Evolutionary conservation across 2,113 vertebrate genomes (phyloP), one percentile per base, ranked within the genome.

Genomic region (Rhabdomys dilectus): DNA sequence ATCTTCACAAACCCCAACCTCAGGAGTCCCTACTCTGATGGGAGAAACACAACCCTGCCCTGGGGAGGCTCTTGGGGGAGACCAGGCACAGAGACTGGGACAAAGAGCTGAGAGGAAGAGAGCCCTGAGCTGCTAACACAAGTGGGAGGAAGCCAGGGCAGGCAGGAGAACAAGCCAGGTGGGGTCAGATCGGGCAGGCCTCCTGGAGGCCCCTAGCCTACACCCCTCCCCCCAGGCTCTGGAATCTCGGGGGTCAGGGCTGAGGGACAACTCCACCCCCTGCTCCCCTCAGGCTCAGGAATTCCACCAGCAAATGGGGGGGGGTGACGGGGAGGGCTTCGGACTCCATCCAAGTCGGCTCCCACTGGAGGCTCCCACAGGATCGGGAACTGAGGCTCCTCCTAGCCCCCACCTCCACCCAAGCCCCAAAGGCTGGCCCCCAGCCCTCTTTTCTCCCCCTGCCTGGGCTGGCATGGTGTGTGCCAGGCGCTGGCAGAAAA

Each of bases 401-500:
- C 85, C 72, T 93, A 0, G 1, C 66, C 53, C 91, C 87, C n/a
- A 66, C 77, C 93, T 76, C 80, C 89, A 78, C 94, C 96, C 95
- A 94, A 91, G 85, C 85, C 95, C 93, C 81, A n/a, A 94, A 64
- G 93, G 95, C 96, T 96, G 97, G 96, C 93, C 96, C 94, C 96
- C 19, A 36, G 45, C 70, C 87, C 94, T 88, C 68, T 78, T 62
- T 95, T 66, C 90, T 92, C 94, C 90, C 86, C 91, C 82, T 95
- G 87, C 86, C 78, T 78, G 81, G 39, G 92, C 94, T 96, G 93
- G 10, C 97, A 88, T 95, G 77, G 97, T 92, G 97, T 89, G 97
- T 39, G 95, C 98, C 96, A 98, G 98, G 97, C 98, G 89, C 97
- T 98, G 98, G 98, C 53, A 88, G 97, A 98, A 98, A 98, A 97